Evolutionary conservation across 2,888 invertebrate species (phyloP), one percentile per base, ranked within the genome.

Genomic region (Agrochola lychnidis): DNA sequence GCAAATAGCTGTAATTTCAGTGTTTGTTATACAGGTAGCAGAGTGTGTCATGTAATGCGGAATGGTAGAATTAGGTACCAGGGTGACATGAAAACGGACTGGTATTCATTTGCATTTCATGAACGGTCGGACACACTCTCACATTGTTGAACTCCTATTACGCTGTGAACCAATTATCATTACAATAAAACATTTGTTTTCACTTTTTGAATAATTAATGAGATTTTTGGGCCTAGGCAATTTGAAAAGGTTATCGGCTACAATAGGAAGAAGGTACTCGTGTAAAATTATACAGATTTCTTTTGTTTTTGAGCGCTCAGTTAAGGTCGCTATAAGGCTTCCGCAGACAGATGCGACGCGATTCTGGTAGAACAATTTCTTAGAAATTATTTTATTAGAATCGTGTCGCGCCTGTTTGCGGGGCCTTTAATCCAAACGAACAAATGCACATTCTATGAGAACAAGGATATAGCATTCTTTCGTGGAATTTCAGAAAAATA

Each of bases 101-200:
- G 82, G 82, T 87, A 78, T 73, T 80, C 75, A 88, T 88, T 88
- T 87, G 87, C 83, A 87, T 83, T 86, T 83, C 72, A 83, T 80
- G 78, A 81, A 71, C 71, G 82, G 82, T 77, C 51, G 79, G 68
- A 79, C 75, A 79, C 64, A 70, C 72, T 83, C 62, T 66, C 82
- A 74, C 74, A 51, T 71, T 71, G 79, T 76, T 82, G 82, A 63
- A 68, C 68, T 80, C 72, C 81, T 85, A 73, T 73, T 85, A 80
- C 66, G n/a, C 62, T 70, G 14, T 30, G 51, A 73, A 63, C 70
- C 70, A 70, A 76, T 87, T 81, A 76, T 57, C 76, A 81, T 85
- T 70, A 74, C 51, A 77, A 84, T 68, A 66, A 73, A 76, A 70
- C 72, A 76, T 70, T 72, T 73, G 70, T 64, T 70, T 64, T 69